Evolutionary conservation across 30 jellyfish, hydroid and myxozoan genomes (phyloP).

Genomic region (Catostylus mosaicus): DNA sequence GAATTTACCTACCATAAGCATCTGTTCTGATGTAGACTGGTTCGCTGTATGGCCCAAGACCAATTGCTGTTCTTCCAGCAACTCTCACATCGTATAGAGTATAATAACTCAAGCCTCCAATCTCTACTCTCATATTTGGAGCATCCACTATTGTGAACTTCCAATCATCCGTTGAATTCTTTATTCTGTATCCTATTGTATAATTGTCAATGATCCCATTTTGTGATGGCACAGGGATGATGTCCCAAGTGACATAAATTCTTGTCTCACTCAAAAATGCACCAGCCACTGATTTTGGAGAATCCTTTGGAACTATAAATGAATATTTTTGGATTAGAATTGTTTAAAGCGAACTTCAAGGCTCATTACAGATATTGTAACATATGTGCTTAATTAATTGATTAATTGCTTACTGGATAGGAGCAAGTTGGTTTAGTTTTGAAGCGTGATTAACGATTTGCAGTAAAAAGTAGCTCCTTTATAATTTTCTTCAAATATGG

Average conservation of each 20-base stretch:
- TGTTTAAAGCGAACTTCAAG: too few species aligned
- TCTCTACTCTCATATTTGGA: neutral
- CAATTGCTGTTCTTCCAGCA: slow-evolving; percentile 46
- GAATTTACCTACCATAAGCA: slow-evolving; percentile 42
- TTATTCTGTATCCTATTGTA: slow-evolving; percentile 16
- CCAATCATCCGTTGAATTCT: slow-evolving; percentile 29
- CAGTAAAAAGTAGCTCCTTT: too few species aligned
- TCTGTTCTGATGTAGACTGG: slow-evolving; percentile 42
- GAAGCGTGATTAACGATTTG: too few species aligned
- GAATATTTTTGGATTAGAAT: too few species aligned
- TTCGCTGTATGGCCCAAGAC: slow-evolving; percentile 44
- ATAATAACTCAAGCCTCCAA: slow-evolving; percentile 19
- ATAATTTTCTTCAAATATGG: too few species aligned
- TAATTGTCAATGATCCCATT: slow-evolving; percentile 44
- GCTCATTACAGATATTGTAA: too few species aligned
- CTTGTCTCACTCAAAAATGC: slow-evolving; percentile 18
- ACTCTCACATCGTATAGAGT: slow-evolving; percentile 42
- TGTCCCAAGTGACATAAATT: slow-evolving; percentile 26
- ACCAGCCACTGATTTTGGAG: slow-evolving; percentile 29
- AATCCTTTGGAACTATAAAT: slow-evolving; percentile 22
- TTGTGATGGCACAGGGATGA: slow-evolving; percentile 26
- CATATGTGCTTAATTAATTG: too few species aligned
- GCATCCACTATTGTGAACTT: slow-evolving; percentile 2
- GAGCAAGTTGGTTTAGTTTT: too few species aligned
- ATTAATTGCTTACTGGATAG: too few species aligned